These are phyloP conservation scores for Torymus aiolomorphi DNA, from an alignment of 2,888 invertebrate species.

Conservation along the genomic window DNA sequence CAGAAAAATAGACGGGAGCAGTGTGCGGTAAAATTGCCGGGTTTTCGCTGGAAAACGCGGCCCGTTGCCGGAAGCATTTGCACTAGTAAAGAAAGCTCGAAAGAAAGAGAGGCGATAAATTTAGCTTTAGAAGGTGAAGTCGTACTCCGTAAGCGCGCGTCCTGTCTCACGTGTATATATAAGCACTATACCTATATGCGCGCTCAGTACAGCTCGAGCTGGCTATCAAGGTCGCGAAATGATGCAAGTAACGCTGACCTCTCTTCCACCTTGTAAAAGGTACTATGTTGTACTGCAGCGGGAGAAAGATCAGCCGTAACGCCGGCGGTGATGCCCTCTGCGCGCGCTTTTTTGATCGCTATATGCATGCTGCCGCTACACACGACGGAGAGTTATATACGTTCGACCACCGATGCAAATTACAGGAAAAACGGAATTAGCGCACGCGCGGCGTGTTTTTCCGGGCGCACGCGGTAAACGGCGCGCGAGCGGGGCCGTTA, in stretches of 20 bases:
- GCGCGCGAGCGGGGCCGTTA: not conserved
- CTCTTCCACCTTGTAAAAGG: too few relatives aligned
- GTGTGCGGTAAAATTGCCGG: too few relatives aligned
- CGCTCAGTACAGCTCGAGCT: not conserved
- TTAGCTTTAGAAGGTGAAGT: constrained; percentile 6
- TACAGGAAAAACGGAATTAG: constrained; percentile 31
- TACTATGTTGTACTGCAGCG: too few relatives aligned
- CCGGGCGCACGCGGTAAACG: not conserved
- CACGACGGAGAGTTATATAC: too few relatives aligned
- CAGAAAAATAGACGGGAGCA: too few relatives aligned
- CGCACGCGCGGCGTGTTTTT: constrained; percentile 3
- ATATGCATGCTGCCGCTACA: too few relatives aligned
- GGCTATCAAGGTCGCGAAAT: constrained; percentile 14
- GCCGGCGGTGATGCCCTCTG: too few relatives aligned
- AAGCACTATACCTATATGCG: not conserved
- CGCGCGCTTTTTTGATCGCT: not conserved
- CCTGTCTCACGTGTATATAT: too few relatives aligned
- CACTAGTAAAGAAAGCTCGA: constrained; percentile 13
- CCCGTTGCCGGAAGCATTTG: not conserved
- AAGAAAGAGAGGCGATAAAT: constrained; percentile 1
- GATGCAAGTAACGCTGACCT: not conserved
- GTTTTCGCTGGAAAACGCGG: not conserved
- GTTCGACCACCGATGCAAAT: constrained; percentile 8
- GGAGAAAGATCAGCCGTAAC: too few relatives aligned
- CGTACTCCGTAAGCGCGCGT: too few relatives aligned